These are phyloP conservation scores for Beris morrisii DNA, from an alignment of 2,888 invertebrate genomes.

Conservation along the genomic window DNA sequence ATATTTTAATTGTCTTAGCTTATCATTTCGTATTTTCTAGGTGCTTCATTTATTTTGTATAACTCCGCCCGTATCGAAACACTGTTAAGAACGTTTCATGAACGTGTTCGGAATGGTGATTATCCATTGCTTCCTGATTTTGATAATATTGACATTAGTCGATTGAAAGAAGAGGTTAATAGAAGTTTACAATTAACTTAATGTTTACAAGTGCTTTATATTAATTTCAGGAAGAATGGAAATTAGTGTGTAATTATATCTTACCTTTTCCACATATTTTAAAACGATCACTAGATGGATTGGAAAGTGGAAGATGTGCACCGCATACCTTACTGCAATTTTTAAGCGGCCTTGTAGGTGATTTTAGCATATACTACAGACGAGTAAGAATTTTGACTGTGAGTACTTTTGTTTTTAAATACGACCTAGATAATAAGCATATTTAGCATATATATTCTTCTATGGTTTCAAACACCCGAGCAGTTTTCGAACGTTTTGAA, in stretches of 20 bases:
- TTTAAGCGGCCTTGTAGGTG: slow-evolving; percentile 64
- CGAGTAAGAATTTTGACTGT: slow-evolving; percentile 70
- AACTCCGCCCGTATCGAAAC: slow-evolving; percentile 74
- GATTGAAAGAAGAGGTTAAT: slow-evolving; percentile 66
- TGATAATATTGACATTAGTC: slow-evolving; percentile 63
- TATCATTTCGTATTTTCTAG: slow-evolving; percentile 53
- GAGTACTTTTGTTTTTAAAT: slow-evolving; percentile 48
- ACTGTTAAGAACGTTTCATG: slow-evolving; percentile 65
- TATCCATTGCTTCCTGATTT: slow-evolving; percentile 66
- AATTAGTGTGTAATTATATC: slow-evolving; percentile 68
- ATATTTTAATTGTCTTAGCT: neutral
- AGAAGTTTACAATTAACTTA: neutral
- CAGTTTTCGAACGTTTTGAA: too few species aligned
- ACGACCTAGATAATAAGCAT: too few species aligned
- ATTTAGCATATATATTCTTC: too few species aligned
- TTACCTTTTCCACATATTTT: slow-evolving; percentile 67
- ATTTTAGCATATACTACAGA: slow-evolving; percentile 75
- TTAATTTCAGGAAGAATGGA: slow-evolving; percentile 72
- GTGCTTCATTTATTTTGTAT: slow-evolving; percentile 74
- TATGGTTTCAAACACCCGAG: too few species aligned
- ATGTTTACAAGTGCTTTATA: slow-evolving; percentile 26
- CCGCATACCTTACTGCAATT: slow-evolving; percentile 68
- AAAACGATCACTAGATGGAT: slow-evolving; percentile 59
- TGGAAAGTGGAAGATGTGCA: slow-evolving; percentile 60
- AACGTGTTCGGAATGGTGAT: slow-evolving; percentile 58